These are phyloP conservation scores for Equus przewalskii DNA, from an alignment of 2,113 vertebrate species.

Conservation along the genomic window DNA sequence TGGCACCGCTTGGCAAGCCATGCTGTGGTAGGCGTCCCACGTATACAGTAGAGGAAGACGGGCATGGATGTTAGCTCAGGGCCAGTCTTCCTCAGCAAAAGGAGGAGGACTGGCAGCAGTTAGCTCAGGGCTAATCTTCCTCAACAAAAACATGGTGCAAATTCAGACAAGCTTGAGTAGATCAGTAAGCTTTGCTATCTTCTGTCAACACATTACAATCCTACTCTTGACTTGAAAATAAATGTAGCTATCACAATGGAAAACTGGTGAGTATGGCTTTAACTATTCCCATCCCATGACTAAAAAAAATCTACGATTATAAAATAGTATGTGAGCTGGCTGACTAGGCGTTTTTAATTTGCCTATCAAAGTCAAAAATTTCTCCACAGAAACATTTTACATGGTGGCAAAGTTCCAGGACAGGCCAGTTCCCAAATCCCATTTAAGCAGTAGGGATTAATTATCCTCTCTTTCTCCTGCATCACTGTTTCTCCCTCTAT, in stretches of 20 bases:
- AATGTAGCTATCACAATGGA: not conserved
- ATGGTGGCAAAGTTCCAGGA: not conserved
- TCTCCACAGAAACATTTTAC: slow-evolving; percentile 49
- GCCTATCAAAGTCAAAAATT: not conserved
- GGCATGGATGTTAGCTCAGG: too few species aligned
- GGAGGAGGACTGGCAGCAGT: too few species aligned
- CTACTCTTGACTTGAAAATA: slow-evolving; percentile 21
- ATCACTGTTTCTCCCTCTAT: not conserved
- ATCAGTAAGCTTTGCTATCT: not conserved
- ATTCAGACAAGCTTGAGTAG: slow-evolving; percentile 20
- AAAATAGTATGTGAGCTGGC: not conserved
- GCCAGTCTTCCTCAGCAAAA: too few species aligned
- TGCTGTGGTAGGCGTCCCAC: too few species aligned
- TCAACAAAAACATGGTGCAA: not conserved
- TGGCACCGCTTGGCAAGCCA: too few species aligned
- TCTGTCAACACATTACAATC: not conserved
- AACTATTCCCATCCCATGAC: not conserved
- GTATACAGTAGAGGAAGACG: too few species aligned
- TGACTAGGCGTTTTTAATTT: slow-evolving; percentile 44
- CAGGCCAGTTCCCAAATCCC: slow-evolving; percentile 16
- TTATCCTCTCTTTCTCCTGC: not conserved
- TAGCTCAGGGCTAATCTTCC: too few species aligned
- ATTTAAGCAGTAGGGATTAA: not conserved
- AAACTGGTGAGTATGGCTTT: not conserved
- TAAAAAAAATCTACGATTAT: slow-evolving; percentile 41